A percentile compares a stretch with the other conserved stretches of the same genome.
Conservation (phyloP, 2,797 vertebrate genomes). For the Jordanella pulchra region DNA sequence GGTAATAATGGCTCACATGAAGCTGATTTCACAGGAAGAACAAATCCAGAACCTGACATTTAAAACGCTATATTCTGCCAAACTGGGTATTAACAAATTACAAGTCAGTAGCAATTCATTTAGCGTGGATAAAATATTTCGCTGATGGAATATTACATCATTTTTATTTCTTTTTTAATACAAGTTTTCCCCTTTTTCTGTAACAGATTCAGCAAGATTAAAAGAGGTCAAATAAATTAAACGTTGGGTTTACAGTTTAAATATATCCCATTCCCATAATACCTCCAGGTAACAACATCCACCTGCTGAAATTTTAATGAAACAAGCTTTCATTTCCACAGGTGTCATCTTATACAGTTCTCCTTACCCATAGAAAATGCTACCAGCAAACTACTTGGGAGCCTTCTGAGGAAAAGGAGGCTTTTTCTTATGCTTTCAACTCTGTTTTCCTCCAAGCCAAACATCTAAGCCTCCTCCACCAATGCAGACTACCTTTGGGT, state of each 20-base stretch:
- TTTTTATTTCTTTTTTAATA: not conserved
- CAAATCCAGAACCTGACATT: not conserved
- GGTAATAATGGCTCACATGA: not conserved
- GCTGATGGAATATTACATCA: not conserved
- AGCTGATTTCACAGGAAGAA: not conserved
- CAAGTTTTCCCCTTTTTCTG: not conserved
- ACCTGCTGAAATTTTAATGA: conserved; percentile 1
- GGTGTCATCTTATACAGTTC: conserved; percentile 3
- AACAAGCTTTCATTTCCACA: conserved; percentile 16
- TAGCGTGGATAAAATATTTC: not conserved
- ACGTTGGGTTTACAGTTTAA: not conserved
- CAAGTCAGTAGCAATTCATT: not conserved
- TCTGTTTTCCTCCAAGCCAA: conserved; percentile 5
- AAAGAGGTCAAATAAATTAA: not conserved
- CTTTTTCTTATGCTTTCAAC: not conserved
- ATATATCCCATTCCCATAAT: not conserved
- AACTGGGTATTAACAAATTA: not conserved
- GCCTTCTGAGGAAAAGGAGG: conserved; percentile 14
- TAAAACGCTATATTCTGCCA: not conserved
- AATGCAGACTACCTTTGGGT: conserved; percentile 13
- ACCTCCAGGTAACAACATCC: not conserved
- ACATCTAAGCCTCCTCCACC: conserved; percentile 8
- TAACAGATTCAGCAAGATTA: not conserved
- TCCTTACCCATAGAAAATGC: conserved; percentile 4
- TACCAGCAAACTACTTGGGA: not conserved